phyloP scores from a whole-genome alignment of 2,113 vertebrate species.

The Etheostoma cragini region DNA sequence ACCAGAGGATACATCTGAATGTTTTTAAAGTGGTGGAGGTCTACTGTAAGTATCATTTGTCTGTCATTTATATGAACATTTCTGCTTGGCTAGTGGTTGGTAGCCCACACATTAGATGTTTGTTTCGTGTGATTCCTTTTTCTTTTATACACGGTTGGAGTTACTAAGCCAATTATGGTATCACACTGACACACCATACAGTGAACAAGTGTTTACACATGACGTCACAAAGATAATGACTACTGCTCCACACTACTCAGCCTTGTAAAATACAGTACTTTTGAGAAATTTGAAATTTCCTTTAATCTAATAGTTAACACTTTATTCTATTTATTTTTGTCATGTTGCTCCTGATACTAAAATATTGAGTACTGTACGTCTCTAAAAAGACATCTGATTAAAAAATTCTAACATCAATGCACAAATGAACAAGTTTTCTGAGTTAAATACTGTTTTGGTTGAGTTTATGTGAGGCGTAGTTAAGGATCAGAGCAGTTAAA shows the following conservation, averaged over 20 bases:
- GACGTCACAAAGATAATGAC: neutral
- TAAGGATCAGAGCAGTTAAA: constrained; percentile 39
- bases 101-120: constrained; percentile 1
- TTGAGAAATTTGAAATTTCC: neutral
- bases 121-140: constrained; percentile 5
- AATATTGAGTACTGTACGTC: neutral
- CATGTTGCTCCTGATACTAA: neutral
- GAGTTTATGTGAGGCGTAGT: constrained; percentile 30
- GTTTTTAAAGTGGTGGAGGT: neutral
- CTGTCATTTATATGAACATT: neutral
- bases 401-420: neutral
- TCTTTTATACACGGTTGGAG: neutral
- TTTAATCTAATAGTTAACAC: no score
- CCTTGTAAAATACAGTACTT: neutral
- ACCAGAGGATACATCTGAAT: neutral
- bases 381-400: neutral
- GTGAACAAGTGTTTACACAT: constrained; percentile 43
- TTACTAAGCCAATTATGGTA: constrained; percentile 31
- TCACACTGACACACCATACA: constrained; percentile 30
- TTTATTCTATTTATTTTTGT: neutral
- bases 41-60: neutral
- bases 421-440: neutral
- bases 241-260: neutral
- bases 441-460: constrained; percentile 1
- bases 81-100: neutral